A percentile compares a stretch with the other conserved stretches of the same genome.
Conservation (phyloP, 2,113 vertebrate genomes). For the Mandrillus leucophaeus region DNA sequence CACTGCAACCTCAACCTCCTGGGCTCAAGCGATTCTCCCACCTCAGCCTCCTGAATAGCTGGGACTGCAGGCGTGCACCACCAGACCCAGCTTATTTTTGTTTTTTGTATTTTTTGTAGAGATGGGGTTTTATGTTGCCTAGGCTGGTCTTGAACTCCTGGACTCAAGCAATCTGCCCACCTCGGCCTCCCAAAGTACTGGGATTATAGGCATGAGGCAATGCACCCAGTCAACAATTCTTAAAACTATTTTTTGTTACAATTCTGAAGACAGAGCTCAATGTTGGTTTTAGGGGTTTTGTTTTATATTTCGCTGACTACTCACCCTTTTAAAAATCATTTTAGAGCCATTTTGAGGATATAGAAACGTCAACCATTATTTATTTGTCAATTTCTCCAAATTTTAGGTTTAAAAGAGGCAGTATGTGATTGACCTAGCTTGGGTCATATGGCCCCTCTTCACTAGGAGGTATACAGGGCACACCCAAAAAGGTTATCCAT, state of each 20-base stretch:
- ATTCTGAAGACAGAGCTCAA: background rate
- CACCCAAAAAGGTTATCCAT: background rate
- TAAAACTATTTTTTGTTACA: background rate
- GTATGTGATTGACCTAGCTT: background rate
- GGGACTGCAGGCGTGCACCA: fast-evolving
- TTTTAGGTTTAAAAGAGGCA: background rate
- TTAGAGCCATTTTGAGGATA: background rate
- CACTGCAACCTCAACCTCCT: background rate
- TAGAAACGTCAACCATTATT: background rate
- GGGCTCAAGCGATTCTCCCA: background rate
- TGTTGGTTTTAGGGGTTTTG: background rate
- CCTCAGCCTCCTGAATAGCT: background rate
- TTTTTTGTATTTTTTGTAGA: background rate
- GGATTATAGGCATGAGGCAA: background rate
- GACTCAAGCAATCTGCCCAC: background rate
- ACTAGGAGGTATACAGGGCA: background rate
- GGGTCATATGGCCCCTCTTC: background rate
- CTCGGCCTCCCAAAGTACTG: background rate
- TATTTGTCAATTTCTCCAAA: background rate
- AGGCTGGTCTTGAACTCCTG: background rate
- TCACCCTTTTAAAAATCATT: background rate
- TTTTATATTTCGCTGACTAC: background rate
- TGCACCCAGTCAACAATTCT: background rate
- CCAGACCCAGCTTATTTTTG: background rate
- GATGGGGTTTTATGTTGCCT: background rate